Base-by-base conservation (phyloP, 1,140 invertebrate species). In the Neuroterus valhalla region DNA sequence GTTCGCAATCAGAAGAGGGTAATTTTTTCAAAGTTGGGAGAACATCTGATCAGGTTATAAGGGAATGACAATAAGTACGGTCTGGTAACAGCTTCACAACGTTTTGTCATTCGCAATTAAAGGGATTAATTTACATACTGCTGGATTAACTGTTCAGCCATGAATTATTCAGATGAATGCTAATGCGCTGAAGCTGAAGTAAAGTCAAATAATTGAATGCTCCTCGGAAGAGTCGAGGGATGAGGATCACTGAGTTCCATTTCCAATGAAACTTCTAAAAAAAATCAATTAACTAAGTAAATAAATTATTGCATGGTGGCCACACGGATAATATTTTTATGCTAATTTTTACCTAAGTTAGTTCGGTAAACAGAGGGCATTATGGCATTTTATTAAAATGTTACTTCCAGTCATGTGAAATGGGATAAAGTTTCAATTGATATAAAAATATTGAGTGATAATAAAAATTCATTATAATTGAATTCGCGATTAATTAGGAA, bases 131-230 rank as follows among this genome's bases (percentile, higher is more conserved):
- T 85, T 85, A 84, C 84, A 87, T 86, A 85, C 82, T 80, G 78
- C 78, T 70, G 85, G 83, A 87, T 86, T 87, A 85, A 85, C 84
- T 81, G 79, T 83, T 86, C 82, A 78, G 50, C 74, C 75, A 84
- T 87, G 84, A 86, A 87, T 87, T 85, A 87, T 87, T 87, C 85
- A 87, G 70, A 23, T 77, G 79, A 78, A 87, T 87, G 85, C 82
- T 86, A 86, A 85, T 85, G 78, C 72, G 72, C 68, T 78, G 80
- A 77, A 78, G 72, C 81, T 80, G 80, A 84, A 86, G 82, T 81
- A 83, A 85, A 86, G 82, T 86, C 83, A 82, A 62, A 86, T 87
- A 87, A 86, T 86, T 85, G 82, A 87, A 85, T 83, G 82, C 84
- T 85, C 71, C 77, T 78, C 75, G 79, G 79, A 74, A 78, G 21